phyloP scores from a whole-genome alignment of 2,888 invertebrate species.

The Leptodirus hochenwartii region DNA sequence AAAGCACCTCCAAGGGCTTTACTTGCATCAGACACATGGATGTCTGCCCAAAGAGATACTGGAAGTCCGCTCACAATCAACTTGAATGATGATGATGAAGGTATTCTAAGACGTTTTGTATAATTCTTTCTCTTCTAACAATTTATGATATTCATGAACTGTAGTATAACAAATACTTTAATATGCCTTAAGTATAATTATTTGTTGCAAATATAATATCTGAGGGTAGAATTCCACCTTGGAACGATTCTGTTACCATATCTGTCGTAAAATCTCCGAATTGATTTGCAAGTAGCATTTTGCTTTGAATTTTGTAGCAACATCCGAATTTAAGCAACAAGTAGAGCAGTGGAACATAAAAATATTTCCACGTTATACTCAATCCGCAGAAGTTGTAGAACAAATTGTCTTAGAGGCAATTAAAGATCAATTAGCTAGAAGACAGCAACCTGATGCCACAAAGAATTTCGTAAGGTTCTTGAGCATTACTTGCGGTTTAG shows the following conservation, averaged over 20 bases:
- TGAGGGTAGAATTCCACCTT: no score
- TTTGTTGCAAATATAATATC: background rate
- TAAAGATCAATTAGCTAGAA: slow-evolving; percentile 68
- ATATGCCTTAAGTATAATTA: no score
- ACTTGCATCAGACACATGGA: slow-evolving; percentile 43
- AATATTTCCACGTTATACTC: slow-evolving; percentile 37
- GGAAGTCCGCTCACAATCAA: slow-evolving; percentile 28
- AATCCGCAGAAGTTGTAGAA: slow-evolving; percentile 51
- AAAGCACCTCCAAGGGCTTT: slow-evolving; percentile 48
- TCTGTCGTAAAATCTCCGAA: no score
- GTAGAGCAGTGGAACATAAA: slow-evolving; percentile 30
- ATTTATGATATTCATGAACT: no score
- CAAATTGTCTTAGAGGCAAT: slow-evolving; percentile 70
- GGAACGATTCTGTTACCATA: no score
- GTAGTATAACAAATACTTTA: no score
- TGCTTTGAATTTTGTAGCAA: slow-evolving; percentile 22
- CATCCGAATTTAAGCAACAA: slow-evolving; percentile 25
- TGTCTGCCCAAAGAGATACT: slow-evolving; percentile 29
- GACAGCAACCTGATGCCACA: slow-evolving; percentile 73
- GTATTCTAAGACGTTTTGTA: slow-evolving; percentile 20
- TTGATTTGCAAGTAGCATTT: no score
- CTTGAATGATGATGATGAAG: slow-evolving; percentile 38
- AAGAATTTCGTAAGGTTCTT: slow-evolving; percentile 76
- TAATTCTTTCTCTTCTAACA: background rate
- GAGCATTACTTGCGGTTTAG: slow-evolving; percentile 69